Evolutionary conservation across 2,888 invertebrate species (phyloP), one percentile per base, ranked within the genome.

Genomic region (Geophilus truncorum): DNA sequence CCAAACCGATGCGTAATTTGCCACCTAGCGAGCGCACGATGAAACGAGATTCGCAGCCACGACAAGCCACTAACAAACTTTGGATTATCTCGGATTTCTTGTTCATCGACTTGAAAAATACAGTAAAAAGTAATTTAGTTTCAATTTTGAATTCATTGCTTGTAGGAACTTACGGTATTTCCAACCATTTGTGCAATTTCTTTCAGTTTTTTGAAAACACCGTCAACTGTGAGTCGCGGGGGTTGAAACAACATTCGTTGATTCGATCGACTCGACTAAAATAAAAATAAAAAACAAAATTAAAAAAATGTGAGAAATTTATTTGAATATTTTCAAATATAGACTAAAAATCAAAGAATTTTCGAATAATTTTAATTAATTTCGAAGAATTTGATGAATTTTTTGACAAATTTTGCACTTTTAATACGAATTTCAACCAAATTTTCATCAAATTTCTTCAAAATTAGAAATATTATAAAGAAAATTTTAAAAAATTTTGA

Each of bases 1-100:
- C 99, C 81, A 99, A 89, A 0, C 98, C 98, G 84, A 99, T 96
- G 77, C 99, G 90, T 81, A 99, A 89, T 88, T 98, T 99, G 32
- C 98, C 98, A 82, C 94, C 92, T 23, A 98, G 87, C 0, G 96
- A 96, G 83, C 98, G 90, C 80, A 97, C 94, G 18, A 98, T 89
- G 86, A 93, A 98, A 80, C 94, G 90, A 0, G 97, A 95, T 88
- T 98, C 98, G 0, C 92, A 92, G 82, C 92, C 90, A 77, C 93
- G 91, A 86, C 97, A 97, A 0, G 98, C 96, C 0, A 98, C 95
- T 86, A 98, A 94, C 87, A 99, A 90, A 0, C 93, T 90, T 85
- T 97, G 95, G 83, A 99, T 97, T 86, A 93, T 94, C 84, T 94
- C 93, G 2, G 95, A 92, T 88, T 99, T 99, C 86, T 96, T 90